Evolutionary conservation across 2,113 vertebrate genomes (phyloP), one percentile per base, ranked within the genome.

Genomic region (Polyodon spathula): DNA sequence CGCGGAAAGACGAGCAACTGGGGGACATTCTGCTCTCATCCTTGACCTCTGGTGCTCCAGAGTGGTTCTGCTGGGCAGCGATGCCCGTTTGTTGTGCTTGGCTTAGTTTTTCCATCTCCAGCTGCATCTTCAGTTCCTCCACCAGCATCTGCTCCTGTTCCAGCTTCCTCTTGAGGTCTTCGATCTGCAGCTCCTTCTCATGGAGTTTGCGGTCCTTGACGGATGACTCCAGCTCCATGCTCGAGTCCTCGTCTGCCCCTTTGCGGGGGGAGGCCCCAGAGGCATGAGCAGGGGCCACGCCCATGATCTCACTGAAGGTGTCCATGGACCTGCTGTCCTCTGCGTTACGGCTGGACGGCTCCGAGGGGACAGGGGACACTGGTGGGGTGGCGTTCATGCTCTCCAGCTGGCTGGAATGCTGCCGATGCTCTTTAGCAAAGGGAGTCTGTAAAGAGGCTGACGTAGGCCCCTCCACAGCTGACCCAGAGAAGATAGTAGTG

Each of bases 61-160:
- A 50, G 70, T 1, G 5, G 66, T 61, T 17, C 65, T 64, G 58
- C 64, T 60, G n/a, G 59, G 63, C 10, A 65, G 67, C 55, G 67
- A 68, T 56, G 8, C 3, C 68, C 60, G 64, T 70, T 46, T 74
- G 78, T 52, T 79, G 81, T 17, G 80, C 79, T 62, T 89, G 86
- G 15, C 87, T 82, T 62, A 90, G 88, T 61, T 98, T 98, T 64
- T 97, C 95, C 63, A 92, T 91, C 74, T 97, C 89, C 11, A 98
- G 88, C 68, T 98, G 96, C 91, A 95, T 95, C 77, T 97, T 98
- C 59, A 99, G 79, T 57, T 88, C 90, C 71, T 99, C 96, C 71
- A 99, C 94, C 12, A 98, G 80, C 72, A 86, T 89, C 76, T 99
- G 96, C 74, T 99, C 96, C 61, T 95, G 92, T 76, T 97, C 93